These are phyloP conservation scores for Desmophyllum pertusum DNA, from an alignment of 92 coral and sea anemone species.

Conservation along the genomic window DNA sequence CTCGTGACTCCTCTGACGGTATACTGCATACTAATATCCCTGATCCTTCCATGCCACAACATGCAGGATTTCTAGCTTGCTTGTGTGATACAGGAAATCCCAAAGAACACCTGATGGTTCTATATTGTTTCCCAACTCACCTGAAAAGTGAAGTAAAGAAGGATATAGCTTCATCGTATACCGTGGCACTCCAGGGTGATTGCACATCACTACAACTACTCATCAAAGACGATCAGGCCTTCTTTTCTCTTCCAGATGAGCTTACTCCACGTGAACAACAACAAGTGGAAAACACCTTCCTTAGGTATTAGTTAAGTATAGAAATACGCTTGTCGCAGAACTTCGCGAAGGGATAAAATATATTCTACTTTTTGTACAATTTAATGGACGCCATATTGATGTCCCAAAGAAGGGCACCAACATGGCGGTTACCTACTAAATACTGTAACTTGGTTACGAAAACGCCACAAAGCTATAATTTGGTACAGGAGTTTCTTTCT, in stretches of 20 bases:
- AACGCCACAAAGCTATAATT: too few species aligned
- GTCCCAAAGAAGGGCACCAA: too few species aligned
- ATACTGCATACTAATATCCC: too few species aligned
- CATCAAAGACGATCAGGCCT: background rate
- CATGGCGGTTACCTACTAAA: too few species aligned
- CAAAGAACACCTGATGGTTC: background rate
- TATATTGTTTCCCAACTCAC: background rate
- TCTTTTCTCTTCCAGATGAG: background rate
- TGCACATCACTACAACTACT: background rate
- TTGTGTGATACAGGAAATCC: background rate
- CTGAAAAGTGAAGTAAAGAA: background rate
- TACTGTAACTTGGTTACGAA: too few species aligned
- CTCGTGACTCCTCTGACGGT: too few species aligned
- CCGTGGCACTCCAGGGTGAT: background rate
- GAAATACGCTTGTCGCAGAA: too few species aligned
- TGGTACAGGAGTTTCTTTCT: too few species aligned
- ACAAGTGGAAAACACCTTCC: background rate
- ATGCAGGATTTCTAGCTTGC: background rate
- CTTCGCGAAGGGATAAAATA: too few species aligned
- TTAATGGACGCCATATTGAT: too few species aligned
- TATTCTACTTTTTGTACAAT: too few species aligned
- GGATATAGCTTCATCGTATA: background rate
- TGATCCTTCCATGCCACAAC: background rate
- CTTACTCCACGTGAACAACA: background rate
- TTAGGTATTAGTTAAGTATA: too few species aligned